These are phyloP conservation scores for Echeneis naucrates DNA, from an alignment of 2,797 vertebrate genomes.

Conservation along the genomic window DNA sequence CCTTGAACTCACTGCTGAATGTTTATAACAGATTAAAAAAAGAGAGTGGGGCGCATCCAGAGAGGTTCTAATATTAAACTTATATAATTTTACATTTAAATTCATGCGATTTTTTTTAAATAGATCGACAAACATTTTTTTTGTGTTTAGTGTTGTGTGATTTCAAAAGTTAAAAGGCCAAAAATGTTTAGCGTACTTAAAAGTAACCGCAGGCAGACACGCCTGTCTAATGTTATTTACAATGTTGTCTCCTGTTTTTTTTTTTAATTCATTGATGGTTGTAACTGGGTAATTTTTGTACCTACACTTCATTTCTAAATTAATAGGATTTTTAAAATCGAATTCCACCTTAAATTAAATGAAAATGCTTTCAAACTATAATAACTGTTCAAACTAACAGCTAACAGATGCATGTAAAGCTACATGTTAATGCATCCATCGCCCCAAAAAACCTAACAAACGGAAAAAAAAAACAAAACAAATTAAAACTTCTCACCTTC, in stretches of 20 bases:
- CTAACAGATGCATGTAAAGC: neutral
- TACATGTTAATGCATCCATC: neutral
- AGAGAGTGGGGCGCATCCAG: neutral
- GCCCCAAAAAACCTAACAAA: too few relatives aligned
- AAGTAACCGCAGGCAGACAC: neutral
- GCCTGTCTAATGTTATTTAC: neutral
- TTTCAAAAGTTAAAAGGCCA: neutral
- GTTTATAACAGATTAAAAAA: neutral
- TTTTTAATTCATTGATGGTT: neutral
- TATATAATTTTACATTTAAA: neutral
- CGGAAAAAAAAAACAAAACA: conserved; percentile 5
- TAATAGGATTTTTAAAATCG: neutral
- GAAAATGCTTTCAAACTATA: neutral
- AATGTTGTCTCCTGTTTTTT: neutral
- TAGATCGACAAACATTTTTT: too few relatives aligned
- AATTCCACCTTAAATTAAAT: conserved; percentile 3
- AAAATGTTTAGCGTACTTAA: neutral
- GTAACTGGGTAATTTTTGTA: neutral
- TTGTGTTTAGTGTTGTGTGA: too few relatives aligned
- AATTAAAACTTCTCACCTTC: conserved; percentile 69
- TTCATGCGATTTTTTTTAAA: too few relatives aligned
- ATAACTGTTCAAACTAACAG: neutral
- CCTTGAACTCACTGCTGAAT: conserved; percentile 10
- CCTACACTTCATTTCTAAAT: neutral
- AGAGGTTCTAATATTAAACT: neutral